Evolutionary conservation across 2,113 vertebrate genomes (phyloP).

Genomic region (Plecturocebus donacophilus): DNA sequence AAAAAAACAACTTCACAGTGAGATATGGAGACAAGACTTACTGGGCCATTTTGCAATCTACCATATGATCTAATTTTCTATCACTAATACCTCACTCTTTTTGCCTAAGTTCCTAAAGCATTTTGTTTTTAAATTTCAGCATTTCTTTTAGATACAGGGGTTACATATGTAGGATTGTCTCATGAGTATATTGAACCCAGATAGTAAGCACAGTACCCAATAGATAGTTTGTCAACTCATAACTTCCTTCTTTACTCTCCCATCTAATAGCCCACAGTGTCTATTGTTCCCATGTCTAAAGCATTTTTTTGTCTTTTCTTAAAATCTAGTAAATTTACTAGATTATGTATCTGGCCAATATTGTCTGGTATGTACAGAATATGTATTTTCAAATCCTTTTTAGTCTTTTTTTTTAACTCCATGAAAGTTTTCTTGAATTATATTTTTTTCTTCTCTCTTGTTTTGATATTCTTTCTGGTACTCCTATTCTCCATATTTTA

Average conservation of each 20-base stretch:
- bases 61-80: background rate
- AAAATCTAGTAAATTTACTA: background rate
- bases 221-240: too few species aligned
- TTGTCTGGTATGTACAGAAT: background rate
- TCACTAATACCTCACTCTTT: background rate
- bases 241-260: too few species aligned
- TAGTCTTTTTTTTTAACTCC: background rate
- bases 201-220: too few species aligned
- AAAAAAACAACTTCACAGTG: background rate
- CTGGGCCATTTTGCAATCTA: background rate
- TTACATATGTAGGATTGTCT: too few species aligned
- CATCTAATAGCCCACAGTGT: too few species aligned
- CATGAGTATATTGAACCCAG: too few species aligned
- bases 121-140: background rate
- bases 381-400: background rate
- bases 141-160: too few species aligned
- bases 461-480: background rate
- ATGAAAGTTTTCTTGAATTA: background rate
- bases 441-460: background rate
- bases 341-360: background rate
- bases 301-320: background rate
- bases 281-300: too few species aligned
- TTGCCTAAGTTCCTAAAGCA: background rate
- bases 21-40: background rate
- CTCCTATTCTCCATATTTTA: background rate